phyloP scores from a whole-genome alignment of 2,797 vertebrate species.

The Pipistrellus pipistrellus region DNA sequence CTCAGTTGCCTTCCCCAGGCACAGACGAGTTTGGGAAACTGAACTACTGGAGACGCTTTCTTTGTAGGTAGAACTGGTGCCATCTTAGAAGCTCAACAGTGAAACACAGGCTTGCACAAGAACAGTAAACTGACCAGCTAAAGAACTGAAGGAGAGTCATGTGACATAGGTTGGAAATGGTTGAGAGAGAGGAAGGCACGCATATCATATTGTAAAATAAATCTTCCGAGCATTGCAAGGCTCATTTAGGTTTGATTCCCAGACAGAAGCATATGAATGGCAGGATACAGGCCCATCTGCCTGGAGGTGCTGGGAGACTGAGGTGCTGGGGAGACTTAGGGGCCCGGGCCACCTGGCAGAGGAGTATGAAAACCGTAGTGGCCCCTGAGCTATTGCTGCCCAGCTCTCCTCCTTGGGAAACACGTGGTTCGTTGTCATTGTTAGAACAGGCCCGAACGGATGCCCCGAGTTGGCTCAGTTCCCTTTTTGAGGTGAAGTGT shows the following conservation, averaged over 20 bases:
- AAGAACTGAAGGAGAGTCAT: not conserved
- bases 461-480: not conserved
- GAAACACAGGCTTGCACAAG: not conserved
- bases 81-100: not conserved
- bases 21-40: not conserved
- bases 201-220: not conserved
- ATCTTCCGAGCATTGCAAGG: not conserved
- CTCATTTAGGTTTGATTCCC: not conserved
- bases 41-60: not conserved
- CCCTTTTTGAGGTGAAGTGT: not conserved
- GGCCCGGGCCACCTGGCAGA: not conserved
- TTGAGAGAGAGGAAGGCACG: not conserved
- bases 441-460: not conserved
- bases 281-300: not conserved
- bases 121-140: not conserved
- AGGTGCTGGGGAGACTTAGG: not conserved
- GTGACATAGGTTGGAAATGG: not conserved
- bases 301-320: not conserved
- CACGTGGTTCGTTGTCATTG: not conserved
- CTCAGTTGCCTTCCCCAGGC: not conserved
- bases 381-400: not conserved
- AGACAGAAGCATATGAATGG: not conserved
- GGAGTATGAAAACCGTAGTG: not conserved
- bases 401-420: not conserved
- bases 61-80: not conserved